Percentiles rank a stretch among this genome's conserved stretches.
Conservation (phyloP, 2,797 vertebrate species). For the Labroides dimidiatus region DNA sequence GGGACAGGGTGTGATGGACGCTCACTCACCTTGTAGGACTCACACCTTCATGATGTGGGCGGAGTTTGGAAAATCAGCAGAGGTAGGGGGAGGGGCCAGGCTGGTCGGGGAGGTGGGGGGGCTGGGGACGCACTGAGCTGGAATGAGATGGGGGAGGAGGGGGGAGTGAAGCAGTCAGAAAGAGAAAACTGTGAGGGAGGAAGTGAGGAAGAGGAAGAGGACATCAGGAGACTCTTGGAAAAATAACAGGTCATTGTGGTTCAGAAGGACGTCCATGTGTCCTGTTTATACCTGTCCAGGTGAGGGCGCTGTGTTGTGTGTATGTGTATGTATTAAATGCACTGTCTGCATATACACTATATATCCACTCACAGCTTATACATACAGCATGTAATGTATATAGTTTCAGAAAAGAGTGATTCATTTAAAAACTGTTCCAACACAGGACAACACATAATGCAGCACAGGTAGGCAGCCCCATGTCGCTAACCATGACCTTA, state of each 20-base stretch:
- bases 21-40: conserved; percentile 82
- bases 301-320: too few species aligned
- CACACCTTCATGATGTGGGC: conserved; percentile 92
- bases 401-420: too few species aligned
- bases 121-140: conserved; percentile 91
- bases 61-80: conserved; percentile 84
- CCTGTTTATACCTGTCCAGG: too few species aligned
- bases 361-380: too few species aligned
- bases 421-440: too few species aligned
- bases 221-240: too few species aligned
- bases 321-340: too few species aligned
- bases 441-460: too few species aligned
- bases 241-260: background rate
- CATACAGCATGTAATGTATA: too few species aligned
- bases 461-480: too few species aligned
- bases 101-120: conserved; percentile 90
- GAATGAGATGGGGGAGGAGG: conserved; percentile 58
- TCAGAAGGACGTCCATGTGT: background rate
- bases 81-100: conserved; percentile 86
- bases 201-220: background rate
- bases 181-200: background rate
- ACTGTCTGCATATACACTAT: too few species aligned
- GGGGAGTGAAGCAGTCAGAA: conserved; percentile 29
- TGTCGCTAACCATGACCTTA: too few species aligned
- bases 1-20: background rate